Percentiles rank a stretch among this genome's conserved stretches.
phyloP scores from a whole-genome alignment of 1,140 invertebrate species.

The Sycophaga agraensis region DNA sequence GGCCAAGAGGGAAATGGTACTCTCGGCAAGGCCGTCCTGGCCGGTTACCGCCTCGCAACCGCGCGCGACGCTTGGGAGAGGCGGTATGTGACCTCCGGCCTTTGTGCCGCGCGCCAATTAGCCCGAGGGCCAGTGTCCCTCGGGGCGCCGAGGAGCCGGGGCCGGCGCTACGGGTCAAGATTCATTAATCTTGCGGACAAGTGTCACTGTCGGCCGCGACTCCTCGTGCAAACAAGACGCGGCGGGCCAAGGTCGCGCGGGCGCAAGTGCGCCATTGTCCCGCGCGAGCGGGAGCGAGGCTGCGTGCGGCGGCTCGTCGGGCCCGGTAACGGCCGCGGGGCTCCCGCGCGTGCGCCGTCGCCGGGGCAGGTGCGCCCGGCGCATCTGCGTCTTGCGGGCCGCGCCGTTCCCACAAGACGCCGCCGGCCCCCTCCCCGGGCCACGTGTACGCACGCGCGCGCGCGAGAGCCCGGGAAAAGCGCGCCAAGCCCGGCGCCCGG shows the following conservation, averaged over 20 bases:
- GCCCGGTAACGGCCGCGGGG: constrained; percentile 52
- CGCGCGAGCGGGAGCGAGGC: constrained; percentile 39
- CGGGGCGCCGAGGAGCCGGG: too few species aligned
- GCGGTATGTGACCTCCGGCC: too few species aligned
- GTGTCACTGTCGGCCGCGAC: constrained; percentile 32
- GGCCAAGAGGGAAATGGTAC: neutral
- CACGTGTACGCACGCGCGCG: neutral
- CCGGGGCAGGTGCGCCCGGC: too few species aligned
- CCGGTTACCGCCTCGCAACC: too few species aligned
- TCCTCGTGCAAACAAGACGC: neutral
- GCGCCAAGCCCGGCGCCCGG: neutral
- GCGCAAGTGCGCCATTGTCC: neutral
- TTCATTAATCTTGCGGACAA: neutral
- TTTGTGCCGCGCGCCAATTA: too few species aligned
- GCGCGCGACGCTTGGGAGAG: too few species aligned
- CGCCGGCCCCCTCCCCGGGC: neutral
- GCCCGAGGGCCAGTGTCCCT: too few species aligned
- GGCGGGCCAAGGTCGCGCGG: neutral
- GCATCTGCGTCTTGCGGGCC: constrained; percentile 45
- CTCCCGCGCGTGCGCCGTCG: too few species aligned
- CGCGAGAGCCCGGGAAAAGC: neutral
- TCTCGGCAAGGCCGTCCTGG: neutral
- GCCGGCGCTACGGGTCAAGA: too few species aligned
- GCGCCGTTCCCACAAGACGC: constrained; percentile 11
- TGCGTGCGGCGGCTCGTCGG: constrained; percentile 48